Conservation (phyloP, 2,113 vertebrate genomes). For the Calyptommatus sinebrachiatus region DNA sequence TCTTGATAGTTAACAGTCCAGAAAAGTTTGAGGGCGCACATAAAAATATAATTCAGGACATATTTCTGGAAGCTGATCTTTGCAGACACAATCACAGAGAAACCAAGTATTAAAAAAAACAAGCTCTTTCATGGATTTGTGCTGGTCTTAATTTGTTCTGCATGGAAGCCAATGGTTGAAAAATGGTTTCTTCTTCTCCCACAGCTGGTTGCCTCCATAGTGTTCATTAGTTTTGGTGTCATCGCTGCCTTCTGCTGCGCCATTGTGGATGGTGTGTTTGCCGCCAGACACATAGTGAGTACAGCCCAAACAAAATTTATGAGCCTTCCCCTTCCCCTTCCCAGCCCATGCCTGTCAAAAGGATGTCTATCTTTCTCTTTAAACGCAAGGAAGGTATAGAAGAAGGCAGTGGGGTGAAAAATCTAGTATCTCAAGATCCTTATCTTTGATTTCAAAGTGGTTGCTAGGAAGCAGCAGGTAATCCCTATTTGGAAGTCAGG, state of each 20-base stretch:
- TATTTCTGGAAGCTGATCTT: conserved; percentile 24
- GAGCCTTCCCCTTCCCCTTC: fast-evolving
- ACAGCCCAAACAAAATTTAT: conserved; percentile 31
- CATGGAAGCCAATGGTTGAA: conserved; percentile 21
- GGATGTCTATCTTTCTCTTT: background rate
- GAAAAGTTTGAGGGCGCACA: no score
- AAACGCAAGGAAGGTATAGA: no score
- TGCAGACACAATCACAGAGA: conserved; percentile 12
- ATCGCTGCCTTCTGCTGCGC: conserved; percentile 97
- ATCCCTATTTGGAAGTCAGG: background rate
- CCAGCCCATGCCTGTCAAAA: background rate
- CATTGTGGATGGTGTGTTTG: conserved; percentile 96
- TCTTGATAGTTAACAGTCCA: no score
- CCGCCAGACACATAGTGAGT: conserved; percentile 97
- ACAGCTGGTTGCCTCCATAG: conserved; percentile 96
- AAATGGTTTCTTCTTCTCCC: conserved; percentile 52
- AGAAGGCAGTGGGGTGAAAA: background rate
- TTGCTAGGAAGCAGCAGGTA: background rate
- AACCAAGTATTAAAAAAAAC: background rate
- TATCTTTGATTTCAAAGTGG: background rate
- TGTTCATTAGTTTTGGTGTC: conserved; percentile 98
- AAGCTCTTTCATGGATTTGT: conserved; percentile 6
- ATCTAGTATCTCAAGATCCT: background rate
- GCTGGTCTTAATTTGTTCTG: background rate
- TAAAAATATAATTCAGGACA: conserved; percentile 2